Conservation (phyloP, 2,113 vertebrate genomes). For the Odocoileus virginianus region DNA sequence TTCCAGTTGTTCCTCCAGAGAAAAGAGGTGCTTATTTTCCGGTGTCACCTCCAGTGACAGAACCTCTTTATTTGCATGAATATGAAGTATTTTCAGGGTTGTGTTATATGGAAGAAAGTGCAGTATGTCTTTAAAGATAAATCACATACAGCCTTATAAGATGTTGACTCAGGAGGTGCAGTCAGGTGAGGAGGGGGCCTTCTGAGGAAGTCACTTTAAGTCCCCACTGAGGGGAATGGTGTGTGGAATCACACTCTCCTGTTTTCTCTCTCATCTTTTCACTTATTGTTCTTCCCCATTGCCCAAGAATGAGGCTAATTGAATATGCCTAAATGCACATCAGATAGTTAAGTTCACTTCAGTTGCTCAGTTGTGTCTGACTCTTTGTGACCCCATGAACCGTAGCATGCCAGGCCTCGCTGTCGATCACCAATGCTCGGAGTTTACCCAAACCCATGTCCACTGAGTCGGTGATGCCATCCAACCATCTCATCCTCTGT, state of each 20-base stretch:
- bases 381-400: neutral
- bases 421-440: neutral
- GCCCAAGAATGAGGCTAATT: neutral
- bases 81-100: neutral
- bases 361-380: fast-evolving
- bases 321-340: neutral
- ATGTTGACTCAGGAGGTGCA: neutral
- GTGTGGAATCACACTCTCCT: neutral
- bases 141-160: neutral
- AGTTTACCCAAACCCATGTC: neutral
- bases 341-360: neutral
- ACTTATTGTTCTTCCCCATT: neutral
- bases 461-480: neutral
- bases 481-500: neutral
- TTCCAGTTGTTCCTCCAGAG: neutral
- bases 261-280: neutral
- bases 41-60: neutral
- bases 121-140: neutral
- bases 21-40: neutral
- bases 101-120: neutral
- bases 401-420: neutral
- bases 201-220: neutral
- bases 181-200: neutral
- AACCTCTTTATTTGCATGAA: neutral
- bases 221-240: neutral